Conservation (phyloP, 1,140 invertebrate genomes). For the Dolichoris vasculosae region DNA sequence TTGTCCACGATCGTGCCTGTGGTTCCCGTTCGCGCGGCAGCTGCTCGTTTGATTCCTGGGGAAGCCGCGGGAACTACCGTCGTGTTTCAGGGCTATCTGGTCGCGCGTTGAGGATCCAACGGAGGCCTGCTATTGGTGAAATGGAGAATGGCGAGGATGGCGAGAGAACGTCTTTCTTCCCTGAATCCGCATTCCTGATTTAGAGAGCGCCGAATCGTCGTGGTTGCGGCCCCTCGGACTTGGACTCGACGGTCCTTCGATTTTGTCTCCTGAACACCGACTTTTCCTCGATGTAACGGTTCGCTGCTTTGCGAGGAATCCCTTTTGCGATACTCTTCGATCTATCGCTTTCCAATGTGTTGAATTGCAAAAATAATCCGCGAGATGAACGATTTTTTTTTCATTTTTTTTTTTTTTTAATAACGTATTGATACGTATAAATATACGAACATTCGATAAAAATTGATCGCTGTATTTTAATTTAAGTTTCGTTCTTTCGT, state of each 20-base stretch:
- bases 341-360: neutral
- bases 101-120: conserved; percentile 41
- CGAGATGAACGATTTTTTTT: too few relatives aligned
- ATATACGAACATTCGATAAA: too few relatives aligned
- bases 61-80: neutral
- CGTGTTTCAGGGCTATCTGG: conserved; percentile 1
- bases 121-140: conserved; percentile 38
- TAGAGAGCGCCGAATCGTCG: conserved; percentile 19
- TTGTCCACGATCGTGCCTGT: conserved; percentile 65
- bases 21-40: conserved; percentile 59
- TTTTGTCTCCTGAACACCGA: conserved; percentile 2
- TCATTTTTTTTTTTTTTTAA: too few relatives aligned
- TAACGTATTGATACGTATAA: neutral
- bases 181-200: conserved; percentile 28
- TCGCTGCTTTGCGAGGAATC: neutral
- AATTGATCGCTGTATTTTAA: neutral
- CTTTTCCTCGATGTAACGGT: neutral
- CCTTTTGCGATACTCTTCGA: neutral
- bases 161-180: conserved; percentile 36
- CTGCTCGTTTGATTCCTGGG: conserved; percentile 60
- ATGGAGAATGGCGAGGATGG: neutral
- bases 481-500: neutral
- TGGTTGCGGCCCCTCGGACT: neutral
- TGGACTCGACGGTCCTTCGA: neutral
- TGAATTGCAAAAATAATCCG: too few relatives aligned